Evolutionary conservation across 2,888 invertebrate species (phyloP).

Genomic region (Nomada ferruginata): DNA sequence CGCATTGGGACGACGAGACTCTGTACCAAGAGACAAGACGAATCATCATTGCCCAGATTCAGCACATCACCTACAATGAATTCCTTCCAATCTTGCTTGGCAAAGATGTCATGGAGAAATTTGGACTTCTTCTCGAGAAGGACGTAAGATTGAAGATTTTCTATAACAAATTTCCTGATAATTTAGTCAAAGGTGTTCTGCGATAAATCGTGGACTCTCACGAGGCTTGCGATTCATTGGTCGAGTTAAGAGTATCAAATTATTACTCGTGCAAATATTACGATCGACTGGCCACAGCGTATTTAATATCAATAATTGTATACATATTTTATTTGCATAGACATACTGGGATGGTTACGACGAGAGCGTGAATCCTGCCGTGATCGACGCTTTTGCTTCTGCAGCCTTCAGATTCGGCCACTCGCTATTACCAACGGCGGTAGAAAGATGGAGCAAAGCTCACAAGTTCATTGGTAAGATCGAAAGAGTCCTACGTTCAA

Average conservation of each 20-base stretch:
- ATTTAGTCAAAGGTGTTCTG: no score
- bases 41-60: constrained; percentile 93
- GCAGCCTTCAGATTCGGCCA: constrained; percentile 97
- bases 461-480: constrained; percentile 94
- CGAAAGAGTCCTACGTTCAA: neutral
- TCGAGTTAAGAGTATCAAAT: no score
- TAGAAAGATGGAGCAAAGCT: constrained; percentile 97
- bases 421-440: constrained; percentile 94
- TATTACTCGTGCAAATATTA: neutral
- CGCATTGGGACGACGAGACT: constrained; percentile 97
- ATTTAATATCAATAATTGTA: neutral
- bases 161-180: neutral
- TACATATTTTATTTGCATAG: constrained; percentile 35
- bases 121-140: constrained; percentile 93
- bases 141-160: constrained; percentile 85
- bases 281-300: neutral
- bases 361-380: constrained; percentile 92
- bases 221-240: no score
- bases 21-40: constrained; percentile 94
- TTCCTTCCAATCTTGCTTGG: constrained; percentile 95
- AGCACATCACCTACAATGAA: constrained; percentile 96
- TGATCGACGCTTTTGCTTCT: constrained; percentile 95
- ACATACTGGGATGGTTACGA: constrained; percentile 93
- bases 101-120: constrained; percentile 96
- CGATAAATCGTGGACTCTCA: no score